Conservation (phyloP, 2,113 vertebrate species). For the Mugil cephalus region DNA sequence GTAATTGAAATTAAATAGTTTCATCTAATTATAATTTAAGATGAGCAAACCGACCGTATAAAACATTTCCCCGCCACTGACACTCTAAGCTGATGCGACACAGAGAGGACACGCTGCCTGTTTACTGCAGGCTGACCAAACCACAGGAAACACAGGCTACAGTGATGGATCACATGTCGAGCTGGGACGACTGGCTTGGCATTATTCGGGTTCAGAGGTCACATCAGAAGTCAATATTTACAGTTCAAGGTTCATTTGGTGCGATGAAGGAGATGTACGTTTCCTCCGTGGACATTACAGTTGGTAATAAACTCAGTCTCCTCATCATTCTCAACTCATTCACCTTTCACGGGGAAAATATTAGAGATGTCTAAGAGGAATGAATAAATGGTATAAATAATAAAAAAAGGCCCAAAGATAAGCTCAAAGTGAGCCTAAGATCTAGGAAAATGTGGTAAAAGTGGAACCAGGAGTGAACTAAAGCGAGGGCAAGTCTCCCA, state of each 20-base stretch:
- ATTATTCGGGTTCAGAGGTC: conserved; percentile 46
- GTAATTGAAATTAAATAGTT: conserved; percentile 5
- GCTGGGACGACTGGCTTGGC: conserved; percentile 9
- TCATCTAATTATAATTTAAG: neutral
- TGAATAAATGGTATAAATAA: no score
- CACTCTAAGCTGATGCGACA: conserved; percentile 21
- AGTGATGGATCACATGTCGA: conserved; percentile 6
- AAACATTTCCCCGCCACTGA: conserved; percentile 37
- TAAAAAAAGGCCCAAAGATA: no score
- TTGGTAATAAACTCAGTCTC: no score
- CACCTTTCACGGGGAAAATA: no score
- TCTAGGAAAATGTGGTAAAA: no score
- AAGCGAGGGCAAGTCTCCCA: no score
- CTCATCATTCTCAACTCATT: no score
- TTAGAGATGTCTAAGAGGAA: no score
- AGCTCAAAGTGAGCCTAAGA: no score
- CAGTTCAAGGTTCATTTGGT: neutral
- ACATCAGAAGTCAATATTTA: conserved; percentile 17
- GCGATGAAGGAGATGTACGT: no score
- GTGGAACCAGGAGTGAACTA: no score
- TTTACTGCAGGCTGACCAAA: conserved; percentile 13
- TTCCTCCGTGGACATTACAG: no score
- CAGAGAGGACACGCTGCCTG: neutral
- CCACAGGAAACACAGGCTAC: neutral
- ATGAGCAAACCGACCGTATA: neutral